Conservation (phyloP, 2,797 vertebrate species). For the Syngnathus rostellatus region DNA sequence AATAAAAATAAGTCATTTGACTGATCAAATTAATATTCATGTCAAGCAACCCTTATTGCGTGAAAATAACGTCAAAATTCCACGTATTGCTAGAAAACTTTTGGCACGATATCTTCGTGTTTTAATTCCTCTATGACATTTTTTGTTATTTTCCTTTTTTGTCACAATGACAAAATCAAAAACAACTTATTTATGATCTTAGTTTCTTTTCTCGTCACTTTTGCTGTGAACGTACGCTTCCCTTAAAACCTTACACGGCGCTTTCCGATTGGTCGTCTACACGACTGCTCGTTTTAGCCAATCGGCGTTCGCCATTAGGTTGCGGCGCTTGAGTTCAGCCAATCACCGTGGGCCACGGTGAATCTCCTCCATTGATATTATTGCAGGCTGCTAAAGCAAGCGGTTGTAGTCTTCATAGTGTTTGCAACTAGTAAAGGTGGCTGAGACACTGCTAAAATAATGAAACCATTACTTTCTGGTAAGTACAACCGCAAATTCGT, state of each 20-base stretch:
- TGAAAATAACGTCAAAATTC: neutral
- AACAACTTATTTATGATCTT: neutral
- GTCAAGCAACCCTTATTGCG: neutral
- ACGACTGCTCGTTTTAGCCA: slow-evolving; percentile 18
- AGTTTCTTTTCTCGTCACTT: neutral
- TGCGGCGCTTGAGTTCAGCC: slow-evolving; percentile 26
- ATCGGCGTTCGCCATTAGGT: slow-evolving; percentile 46
- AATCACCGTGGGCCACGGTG: slow-evolving; percentile 75
- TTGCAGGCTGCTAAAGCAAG: neutral
- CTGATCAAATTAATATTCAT: neutral
- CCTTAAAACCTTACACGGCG: slow-evolving; percentile 65
- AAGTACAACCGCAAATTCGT: slow-evolving; percentile 10
- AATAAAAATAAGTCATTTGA: neutral
- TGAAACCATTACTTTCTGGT: slow-evolving; percentile 55
- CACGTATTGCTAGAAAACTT: neutral
- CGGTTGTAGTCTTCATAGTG: neutral
- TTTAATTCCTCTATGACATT: neutral
- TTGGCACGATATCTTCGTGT: neutral
- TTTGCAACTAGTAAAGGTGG: slow-evolving; percentile 13
- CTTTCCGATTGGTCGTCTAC: slow-evolving; percentile 58
- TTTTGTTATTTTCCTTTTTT: neutral
- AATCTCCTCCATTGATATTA: slow-evolving; percentile 42
- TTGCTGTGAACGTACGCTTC: slow-evolving; percentile 5
- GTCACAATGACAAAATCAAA: neutral
- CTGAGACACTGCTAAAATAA: slow-evolving; percentile 23